Evolutionary conservation across 2,113 vertebrate genomes (phyloP), one percentile per base, ranked within the genome.

Genomic region (Dipodomys stephensi): DNA sequence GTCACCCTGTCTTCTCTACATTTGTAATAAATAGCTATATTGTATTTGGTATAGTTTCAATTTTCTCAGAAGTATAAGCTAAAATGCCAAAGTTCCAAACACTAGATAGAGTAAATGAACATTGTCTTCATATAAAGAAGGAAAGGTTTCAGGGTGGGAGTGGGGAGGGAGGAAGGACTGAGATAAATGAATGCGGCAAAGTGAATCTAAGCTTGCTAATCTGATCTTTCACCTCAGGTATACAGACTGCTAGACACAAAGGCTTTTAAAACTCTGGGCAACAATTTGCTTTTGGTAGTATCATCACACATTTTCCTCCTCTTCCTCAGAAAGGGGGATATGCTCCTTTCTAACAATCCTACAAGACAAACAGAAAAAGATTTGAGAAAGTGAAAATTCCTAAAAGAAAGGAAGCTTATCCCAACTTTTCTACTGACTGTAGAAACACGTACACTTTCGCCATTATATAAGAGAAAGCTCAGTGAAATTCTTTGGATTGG

Each of bases 31-130:
- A n/a, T 71, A 28, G 44, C 76, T 64, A 53, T 0, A 78, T 27
- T 15, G 1, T 30, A 7, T 94, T 92, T 92, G 20, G 57, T 2
- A 7, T 73, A 44, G 72, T 92, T 84, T 72, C 19, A 90, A 1
- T 89, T 93, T 91, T 87, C 46, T 93, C 88, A 69, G 28, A 78
- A 93, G 67, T 32, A 87, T 46, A 65, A 92, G 49, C 32, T 77
- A 71, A 83, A 67, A 19, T 79, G 30, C 44, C 62, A 44, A 76
- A 27, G 13, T 62, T 76, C n/a, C 69, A 89, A 73, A 83, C 22
- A 84, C 18, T 23, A n/a, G 27, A 81, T 78, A 3, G 46, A 86
- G 57, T 32, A 16, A n/a, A 77, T 46, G 3, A 46, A 44, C 27
- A 82, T 2, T 64, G 16, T 20, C 13, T 90, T 4, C 27, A 71